These are phyloP conservation scores for Pyrocoelia pectoralis DNA, from an alignment of 2,888 invertebrate species.

Conservation along the genomic window DNA sequence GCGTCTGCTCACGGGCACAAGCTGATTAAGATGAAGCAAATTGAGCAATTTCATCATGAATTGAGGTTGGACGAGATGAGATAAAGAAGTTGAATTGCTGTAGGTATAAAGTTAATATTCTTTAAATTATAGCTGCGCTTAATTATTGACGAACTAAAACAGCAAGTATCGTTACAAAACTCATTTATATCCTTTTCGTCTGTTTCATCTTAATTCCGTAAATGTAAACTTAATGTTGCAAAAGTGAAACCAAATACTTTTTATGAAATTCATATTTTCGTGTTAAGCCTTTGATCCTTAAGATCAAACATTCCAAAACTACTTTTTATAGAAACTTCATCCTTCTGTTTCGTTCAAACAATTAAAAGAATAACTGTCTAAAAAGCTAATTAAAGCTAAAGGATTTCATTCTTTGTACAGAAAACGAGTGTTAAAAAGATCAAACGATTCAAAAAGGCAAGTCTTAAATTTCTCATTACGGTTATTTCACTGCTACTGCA, in stretches of 20 bases:
- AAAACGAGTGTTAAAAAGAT: slow-evolving; percentile 36
- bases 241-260: too few relatives aligned
- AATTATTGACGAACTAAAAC: slow-evolving; percentile 34
- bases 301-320: neutral
- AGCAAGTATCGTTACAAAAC: slow-evolving; percentile 6
- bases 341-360: slow-evolving; percentile 20
- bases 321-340: slow-evolving; percentile 10
- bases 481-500: slow-evolving; percentile 30
- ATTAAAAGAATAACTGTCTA: slow-evolving; percentile 19
- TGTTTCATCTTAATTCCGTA: slow-evolving; percentile 18
- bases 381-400: slow-evolving; percentile 36
- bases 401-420: slow-evolving; percentile 34
- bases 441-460: slow-evolving; percentile 36
- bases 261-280: too few relatives aligned
- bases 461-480: slow-evolving; percentile 36
- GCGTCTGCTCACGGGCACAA: slow-evolving; percentile 37
- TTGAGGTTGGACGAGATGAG: slow-evolving; percentile 40
- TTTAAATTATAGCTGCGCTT: slow-evolving; percentile 37
- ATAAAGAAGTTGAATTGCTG: slow-evolving; percentile 40
- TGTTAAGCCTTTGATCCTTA: too few relatives aligned
- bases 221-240: neutral
- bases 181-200: slow-evolving; percentile 15
- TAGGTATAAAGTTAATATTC: slow-evolving; percentile 39
- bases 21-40: slow-evolving; percentile 45
- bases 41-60: slow-evolving; percentile 43